phyloP scores from a whole-genome alignment of 2,113 vertebrate species.

The Stigmatopora argus region DNA sequence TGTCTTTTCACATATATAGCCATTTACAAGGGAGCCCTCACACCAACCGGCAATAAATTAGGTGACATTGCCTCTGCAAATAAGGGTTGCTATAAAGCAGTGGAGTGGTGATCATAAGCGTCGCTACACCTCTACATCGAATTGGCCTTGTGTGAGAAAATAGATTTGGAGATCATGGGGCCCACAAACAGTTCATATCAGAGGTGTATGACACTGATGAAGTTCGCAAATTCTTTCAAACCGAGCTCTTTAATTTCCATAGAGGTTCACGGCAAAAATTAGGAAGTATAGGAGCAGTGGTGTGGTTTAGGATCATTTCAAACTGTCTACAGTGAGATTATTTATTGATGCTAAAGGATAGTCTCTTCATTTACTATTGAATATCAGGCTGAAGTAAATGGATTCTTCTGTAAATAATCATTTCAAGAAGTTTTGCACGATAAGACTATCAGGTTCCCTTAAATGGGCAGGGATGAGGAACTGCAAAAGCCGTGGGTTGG shows the following conservation, averaged over 20 bases:
- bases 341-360: neutral
- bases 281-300: neutral
- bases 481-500: conserved; percentile 10
- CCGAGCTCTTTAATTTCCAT: neutral
- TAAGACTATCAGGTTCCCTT: conserved; percentile 51
- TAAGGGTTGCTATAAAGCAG: conserved; percentile 16
- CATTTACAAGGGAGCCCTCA: conserved; percentile 26
- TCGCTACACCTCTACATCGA: neutral
- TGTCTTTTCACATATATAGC: conserved; percentile 45
- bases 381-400: conserved; percentile 12
- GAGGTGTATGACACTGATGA: neutral
- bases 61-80: conserved; percentile 3
- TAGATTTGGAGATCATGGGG: neutral
- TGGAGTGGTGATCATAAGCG: neutral
- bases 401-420: neutral
- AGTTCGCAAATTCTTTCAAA: neutral
- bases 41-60: conserved; percentile 15
- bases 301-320: neutral
- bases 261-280: neutral
- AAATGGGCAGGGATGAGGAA: conserved; percentile 52
- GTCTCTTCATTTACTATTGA: neutral
- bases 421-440: conserved; percentile 31
- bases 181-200: neutral
- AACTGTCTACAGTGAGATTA: neutral
- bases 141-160: neutral